Percentiles rank a stretch among this genome's conserved stretches.
Conservation (phyloP, 1,140 invertebrate genomes). For the Magallana ariakensis region DNA sequence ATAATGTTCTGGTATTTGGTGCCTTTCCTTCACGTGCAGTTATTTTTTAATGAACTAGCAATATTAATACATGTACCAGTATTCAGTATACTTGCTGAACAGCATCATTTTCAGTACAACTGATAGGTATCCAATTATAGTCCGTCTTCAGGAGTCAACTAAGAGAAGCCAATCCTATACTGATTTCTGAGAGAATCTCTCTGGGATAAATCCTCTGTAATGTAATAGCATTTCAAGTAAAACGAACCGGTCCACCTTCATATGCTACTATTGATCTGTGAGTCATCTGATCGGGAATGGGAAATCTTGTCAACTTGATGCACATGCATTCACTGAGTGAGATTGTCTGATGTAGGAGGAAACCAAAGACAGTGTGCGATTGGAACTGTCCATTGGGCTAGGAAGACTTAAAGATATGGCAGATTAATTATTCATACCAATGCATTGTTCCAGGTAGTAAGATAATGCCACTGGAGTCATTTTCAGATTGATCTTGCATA, state of each 20-base stretch:
- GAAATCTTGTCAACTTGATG: background rate
- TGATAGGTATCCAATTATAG: too few species aligned
- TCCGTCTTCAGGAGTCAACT: too few species aligned
- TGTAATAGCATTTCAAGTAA: background rate
- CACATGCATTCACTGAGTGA: background rate
- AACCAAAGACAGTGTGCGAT: background rate
- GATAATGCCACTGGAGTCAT: background rate
- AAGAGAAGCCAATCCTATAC: too few species aligned
- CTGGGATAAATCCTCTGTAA: too few species aligned
- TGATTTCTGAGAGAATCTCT: too few species aligned
- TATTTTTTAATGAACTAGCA: background rate
- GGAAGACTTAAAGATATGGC: background rate
- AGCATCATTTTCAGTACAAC: too few species aligned
- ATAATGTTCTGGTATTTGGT: background rate
- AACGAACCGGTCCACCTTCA: background rate
- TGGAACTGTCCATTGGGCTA: background rate
- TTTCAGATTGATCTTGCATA: conserved; percentile 3
- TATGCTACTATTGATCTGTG: background rate
- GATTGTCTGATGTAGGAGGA: background rate
- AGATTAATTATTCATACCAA: background rate
- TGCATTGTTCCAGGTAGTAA: background rate
- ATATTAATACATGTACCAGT: too few species aligned
- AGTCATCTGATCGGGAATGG: conserved; percentile 9
- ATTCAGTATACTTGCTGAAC: too few species aligned
- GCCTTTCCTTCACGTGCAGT: background rate